These are phyloP conservation scores for Meandrina meandrites DNA, from an alignment of 92 coral and sea anemone species.

Conservation along the genomic window DNA sequence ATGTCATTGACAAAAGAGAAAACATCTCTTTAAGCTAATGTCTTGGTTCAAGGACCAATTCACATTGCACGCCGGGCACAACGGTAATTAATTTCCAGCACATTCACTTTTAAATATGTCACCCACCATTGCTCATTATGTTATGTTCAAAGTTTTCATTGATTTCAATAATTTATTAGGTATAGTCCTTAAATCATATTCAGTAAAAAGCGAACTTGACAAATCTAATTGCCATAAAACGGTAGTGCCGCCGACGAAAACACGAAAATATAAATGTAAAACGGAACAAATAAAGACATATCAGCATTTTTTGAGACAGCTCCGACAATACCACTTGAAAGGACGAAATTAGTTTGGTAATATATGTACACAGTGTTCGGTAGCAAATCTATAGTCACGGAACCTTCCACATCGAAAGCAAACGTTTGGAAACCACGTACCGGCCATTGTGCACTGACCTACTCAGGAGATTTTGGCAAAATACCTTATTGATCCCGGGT, in stretches of 20 bases:
- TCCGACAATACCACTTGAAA: not conserved
- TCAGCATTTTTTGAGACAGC: not conserved
- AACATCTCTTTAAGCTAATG: not conserved
- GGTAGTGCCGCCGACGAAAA: not conserved
- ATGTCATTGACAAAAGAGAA: not conserved
- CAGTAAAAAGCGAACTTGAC: not conserved
- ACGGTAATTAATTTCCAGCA: not conserved
- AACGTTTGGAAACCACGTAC: not conserved
- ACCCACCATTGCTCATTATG: not conserved
- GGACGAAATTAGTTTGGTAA: not conserved
- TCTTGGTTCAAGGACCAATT: not conserved
- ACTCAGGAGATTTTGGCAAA: not conserved
- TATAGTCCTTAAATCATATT: not conserved
- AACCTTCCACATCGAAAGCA: not conserved
- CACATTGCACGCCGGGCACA: not conserved
- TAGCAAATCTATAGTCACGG: not conserved
- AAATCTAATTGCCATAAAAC: not conserved
- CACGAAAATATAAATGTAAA: not conserved
- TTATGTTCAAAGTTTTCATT: not conserved
- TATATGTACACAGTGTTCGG: not conserved
- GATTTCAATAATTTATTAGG: conserved; percentile 11
- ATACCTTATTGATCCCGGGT: not conserved
- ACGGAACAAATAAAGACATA: not conserved
- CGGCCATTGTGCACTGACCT: not conserved
- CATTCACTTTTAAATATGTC: not conserved